Base-by-base conservation (phyloP, 2,797 vertebrate genomes). In the Sparus aurata region DNA sequence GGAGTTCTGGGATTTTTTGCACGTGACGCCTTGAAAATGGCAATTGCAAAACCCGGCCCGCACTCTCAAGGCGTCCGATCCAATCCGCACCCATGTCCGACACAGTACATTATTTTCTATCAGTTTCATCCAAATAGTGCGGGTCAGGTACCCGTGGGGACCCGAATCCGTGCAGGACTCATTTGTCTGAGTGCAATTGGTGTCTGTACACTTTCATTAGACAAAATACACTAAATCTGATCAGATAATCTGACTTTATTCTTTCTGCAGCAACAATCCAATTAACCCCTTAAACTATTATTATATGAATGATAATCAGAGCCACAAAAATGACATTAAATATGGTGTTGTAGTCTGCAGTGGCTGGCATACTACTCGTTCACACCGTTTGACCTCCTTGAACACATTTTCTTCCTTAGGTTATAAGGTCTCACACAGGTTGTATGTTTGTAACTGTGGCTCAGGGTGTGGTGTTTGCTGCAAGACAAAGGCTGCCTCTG, bases 121-220 rank as follows among this genome's bases (percentile, higher is more conserved):
- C 30, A 5, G 30, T 34, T 34, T 34, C 30, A 34, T 6, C 30
- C 5, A 34, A 34, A 34, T 34, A 34, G 30, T 34, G 7, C 5
- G 8, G 30, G 7, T 27, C 2, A 27, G 27, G 27, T 27, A 7
- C 30, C 30, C 3, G 30, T 30, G 30, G 30, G 30, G 3, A 30
- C 30, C 30, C 30, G 30, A 30, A 30, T 30, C 30, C 30, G 4
- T 3, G 4, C 30, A 30, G 30, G 30, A 30, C 30, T 30, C 30
- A 27, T 27, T 27, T 27, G 25, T 27, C 25, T 3, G 50, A 88
- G 66, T 82, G 75, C 75, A 83, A 68, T 75, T 58, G 43, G 27
- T 46, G 34, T 30, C 64, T 22, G 38, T 54, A 61, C n/a, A 68
- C 3, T 69, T 43, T 68, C 23, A 23, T 22, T 11, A 70, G 23